A percentile compares a stretch with the other conserved stretches of the same genome.
Evolutionary conservation across 92 coral and sea anemone species (phyloP).

Genomic region (Parazoanthus darwini): DNA sequence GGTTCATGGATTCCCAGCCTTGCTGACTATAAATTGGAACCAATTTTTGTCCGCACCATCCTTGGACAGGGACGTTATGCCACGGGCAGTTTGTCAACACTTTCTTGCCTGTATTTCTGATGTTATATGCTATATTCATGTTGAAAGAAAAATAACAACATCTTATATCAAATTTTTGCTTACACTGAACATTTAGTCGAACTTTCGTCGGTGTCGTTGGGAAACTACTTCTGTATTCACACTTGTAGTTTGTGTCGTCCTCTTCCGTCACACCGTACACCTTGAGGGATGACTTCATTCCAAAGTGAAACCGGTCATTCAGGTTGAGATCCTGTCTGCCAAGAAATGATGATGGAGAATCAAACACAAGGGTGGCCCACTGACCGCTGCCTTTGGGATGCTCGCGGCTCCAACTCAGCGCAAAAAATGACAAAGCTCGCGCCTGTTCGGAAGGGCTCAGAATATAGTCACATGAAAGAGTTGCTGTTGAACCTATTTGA

Average conservation of each 20-base stretch:
- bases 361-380: slow-evolving; percentile 56
- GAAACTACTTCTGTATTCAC: slow-evolving; percentile 75
- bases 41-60: no score
- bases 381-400: slow-evolving; percentile 51
- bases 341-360: slow-evolving; percentile 34
- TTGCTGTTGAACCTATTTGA: slow-evolving; percentile 45
- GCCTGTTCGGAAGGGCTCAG: slow-evolving; percentile 52
- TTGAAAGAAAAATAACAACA: no score
- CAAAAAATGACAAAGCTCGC: slow-evolving; percentile 42
- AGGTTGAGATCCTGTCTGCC: slow-evolving; percentile 51
- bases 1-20: no score
- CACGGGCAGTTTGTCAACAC: no score
- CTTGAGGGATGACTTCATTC: slow-evolving; percentile 48
- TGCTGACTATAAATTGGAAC: no score
- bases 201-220: slow-evolving; percentile 64
- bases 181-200: slow-evolving; percentile 62
- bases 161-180: slow-evolving; percentile 15
- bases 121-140: no score
- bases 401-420: slow-evolving; percentile 65
- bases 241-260: slow-evolving; percentile 69
- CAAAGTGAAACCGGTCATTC: slow-evolving; percentile 45
- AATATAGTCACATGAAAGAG: slow-evolving; percentile 58
- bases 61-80: no score
- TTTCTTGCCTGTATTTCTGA: no score
- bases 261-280: slow-evolving; percentile 50